Percentiles rank a stretch among this genome's conserved stretches.
Evolutionary conservation across 2,888 invertebrate genomes (phyloP).

Genomic region (Halocaridina rubra): DNA sequence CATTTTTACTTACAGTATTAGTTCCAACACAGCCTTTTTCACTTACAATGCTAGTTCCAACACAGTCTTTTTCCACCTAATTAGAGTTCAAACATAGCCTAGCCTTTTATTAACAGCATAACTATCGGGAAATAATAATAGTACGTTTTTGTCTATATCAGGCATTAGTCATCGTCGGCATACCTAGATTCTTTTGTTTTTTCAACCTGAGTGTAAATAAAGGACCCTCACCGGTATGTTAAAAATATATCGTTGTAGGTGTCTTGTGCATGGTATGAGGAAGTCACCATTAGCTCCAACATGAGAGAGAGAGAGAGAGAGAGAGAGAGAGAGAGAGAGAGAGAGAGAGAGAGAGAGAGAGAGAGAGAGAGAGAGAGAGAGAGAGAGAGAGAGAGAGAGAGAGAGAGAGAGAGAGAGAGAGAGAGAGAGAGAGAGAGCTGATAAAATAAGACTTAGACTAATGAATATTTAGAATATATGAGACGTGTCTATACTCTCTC

Average conservation of each 20-base stretch:
- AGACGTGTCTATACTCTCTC: background rate
- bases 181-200: no score
- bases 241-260: background rate
- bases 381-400: constrained; percentile 14
- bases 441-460: background rate
- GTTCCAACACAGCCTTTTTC: no score
- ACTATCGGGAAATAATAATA: background rate
- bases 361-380: constrained; percentile 1
- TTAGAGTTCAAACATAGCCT: no score
- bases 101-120: background rate
- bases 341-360: constrained; percentile 17
- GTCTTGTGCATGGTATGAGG: background rate
- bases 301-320: constrained; percentile 24
- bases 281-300: background rate
- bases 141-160: background rate
- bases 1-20: no score
- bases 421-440: background rate
- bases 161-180: background rate
- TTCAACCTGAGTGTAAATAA: background rate
- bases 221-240: background rate
- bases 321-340: constrained; percentile 35
- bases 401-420: constrained; percentile 14
- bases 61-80: no score
- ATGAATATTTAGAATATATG: background rate
- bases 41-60: no score